Percentiles rank a stretch among this genome's conserved stretches.
phyloP scores from a whole-genome alignment of 2,888 invertebrate species.

The Patella depressa region DNA sequence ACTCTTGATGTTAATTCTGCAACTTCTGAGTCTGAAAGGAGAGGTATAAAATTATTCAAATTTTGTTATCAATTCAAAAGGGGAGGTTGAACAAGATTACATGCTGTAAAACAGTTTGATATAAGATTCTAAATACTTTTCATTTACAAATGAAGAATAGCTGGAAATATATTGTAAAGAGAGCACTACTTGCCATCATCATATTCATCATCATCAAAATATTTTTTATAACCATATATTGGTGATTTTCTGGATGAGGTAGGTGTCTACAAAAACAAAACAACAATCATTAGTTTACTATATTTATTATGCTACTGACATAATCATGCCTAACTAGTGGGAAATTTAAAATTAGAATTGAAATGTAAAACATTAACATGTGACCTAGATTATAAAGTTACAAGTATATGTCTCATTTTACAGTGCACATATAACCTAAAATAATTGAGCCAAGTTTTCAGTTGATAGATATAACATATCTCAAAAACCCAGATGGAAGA shows the following conservation, averaged over 20 bases:
- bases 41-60: background rate
- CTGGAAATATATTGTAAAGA: background rate
- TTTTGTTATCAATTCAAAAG: too few species aligned
- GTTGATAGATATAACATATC: background rate
- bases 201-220: background rate
- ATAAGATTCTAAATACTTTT: too few species aligned
- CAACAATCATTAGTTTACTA: too few species aligned
- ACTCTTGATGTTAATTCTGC: slow-evolving; percentile 50
- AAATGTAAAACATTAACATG: background rate
- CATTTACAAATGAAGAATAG: background rate
- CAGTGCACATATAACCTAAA: too few species aligned
- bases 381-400: too few species aligned
- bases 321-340: too few species aligned
- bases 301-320: background rate
- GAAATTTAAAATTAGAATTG: background rate
- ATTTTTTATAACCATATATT: background rate
- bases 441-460: background rate
- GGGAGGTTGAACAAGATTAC: too few species aligned
- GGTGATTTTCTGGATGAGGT: too few species aligned
- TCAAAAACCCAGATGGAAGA: background rate
- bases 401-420: too few species aligned
- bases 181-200: slow-evolving; percentile 27
- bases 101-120: too few species aligned
- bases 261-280: too few species aligned
- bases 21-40: slow-evolving; percentile 55